Base-by-base conservation (phyloP, 2,888 invertebrate species). In the Nipponacmea schrenckii region DNA sequence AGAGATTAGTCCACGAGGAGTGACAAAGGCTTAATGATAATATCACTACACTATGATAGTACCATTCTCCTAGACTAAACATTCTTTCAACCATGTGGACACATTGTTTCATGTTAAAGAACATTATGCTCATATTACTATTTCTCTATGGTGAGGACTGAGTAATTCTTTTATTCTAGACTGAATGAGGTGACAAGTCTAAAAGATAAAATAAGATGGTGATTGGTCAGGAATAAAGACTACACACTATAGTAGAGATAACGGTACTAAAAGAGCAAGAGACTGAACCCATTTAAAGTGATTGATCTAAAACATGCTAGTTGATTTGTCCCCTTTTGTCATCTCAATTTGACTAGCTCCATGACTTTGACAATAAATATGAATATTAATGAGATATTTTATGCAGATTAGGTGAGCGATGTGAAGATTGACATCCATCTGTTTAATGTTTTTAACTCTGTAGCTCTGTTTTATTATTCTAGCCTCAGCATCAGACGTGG, bases 401-500 rank as follows among this genome's bases (percentile, higher is more conserved):
- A 70, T 70, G 70, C 66, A 62, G 69, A 69, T 69, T 31, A 63
- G 63, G 8, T 27, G 20, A 24, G 46, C 24, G 45, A 44, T 46
- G 45, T 24, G n/a, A 44, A 62, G 56, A n/a, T 62, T 62, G 56
- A 27, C 27, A 68, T 44, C 56, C 62, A 56, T 20, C 39, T 68
- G 56, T 56, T 44, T 39, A 44, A 31, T 26, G 56, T 39, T 44
- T 62, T 68, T 50, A 24, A 24, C 56, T 56, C 56, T 20, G 20
- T n/a, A n/a, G n/a, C 20, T 56, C 5, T 56, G 10, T 56, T 56
- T 39, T 39, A 10, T 39, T 39, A 39, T 39, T 39, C 10, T 39
- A 39, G 39, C 39, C 39, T 39, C 39, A 39, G 62, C 78, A 79
- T 64, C 76, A 80, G 80, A 75, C 72, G 70, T 75, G 74, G 26